These are phyloP conservation scores for Ictalurus furcatus DNA, from an alignment of 2,113 vertebrate genomes.

Conservation along the genomic window DNA sequence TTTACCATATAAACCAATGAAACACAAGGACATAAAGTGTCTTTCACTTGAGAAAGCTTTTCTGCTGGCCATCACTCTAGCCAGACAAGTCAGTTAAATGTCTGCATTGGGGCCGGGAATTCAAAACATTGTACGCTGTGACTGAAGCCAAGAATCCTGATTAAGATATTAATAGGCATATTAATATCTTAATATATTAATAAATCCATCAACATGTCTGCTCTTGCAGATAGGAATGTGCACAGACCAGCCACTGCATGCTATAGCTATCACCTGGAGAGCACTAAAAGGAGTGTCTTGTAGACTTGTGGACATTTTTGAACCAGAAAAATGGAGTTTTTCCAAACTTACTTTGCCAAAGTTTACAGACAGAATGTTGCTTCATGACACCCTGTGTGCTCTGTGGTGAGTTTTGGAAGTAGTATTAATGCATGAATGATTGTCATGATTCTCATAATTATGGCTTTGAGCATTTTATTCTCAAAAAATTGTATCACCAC, in stretches of 20 bases:
- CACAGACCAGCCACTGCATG: background rate
- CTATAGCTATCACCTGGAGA: background rate
- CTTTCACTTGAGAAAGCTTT: background rate
- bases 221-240: background rate
- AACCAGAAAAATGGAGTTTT: background rate
- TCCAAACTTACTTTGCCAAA: background rate
- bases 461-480: background rate
- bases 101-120: background rate
- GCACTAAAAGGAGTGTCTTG: background rate
- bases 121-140: background rate
- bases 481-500: background rate
- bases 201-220: background rate
- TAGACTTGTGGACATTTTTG: background rate
- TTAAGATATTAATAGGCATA: constrained; percentile 7
- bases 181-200: background rate
- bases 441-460: background rate
- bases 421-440: background rate
- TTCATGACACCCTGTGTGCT: no score
- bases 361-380: background rate
- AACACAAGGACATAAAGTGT: background rate
- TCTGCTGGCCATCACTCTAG: background rate
- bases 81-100: background rate
- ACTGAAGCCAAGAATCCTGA: background rate
- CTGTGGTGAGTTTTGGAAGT: background rate
- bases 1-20: background rate